Conservation (phyloP, 1,140 invertebrate species). For the Calliphora vicina region DNA sequence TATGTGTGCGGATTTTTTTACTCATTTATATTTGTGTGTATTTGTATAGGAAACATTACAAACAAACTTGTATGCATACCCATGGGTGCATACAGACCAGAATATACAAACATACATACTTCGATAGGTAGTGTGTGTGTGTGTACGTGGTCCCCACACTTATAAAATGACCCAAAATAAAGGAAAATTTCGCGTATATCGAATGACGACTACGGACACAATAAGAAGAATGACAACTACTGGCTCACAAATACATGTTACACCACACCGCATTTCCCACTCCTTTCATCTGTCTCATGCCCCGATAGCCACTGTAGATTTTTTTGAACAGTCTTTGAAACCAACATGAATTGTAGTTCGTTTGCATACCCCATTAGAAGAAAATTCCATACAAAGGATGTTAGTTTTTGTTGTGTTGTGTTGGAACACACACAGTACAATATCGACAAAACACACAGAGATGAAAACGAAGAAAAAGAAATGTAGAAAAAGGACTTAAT, state of each 20-base stretch:
- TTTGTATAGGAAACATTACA: neutral
- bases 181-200: conserved; percentile 37
- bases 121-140: neutral
- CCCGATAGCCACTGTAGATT: neutral
- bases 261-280: neutral
- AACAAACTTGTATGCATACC: neutral
- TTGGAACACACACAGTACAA: neutral
- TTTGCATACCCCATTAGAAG: conserved; percentile 33
- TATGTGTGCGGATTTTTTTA: too few relatives aligned
- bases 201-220: conserved; percentile 23
- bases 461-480: conserved; percentile 4
- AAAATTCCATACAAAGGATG: conserved; percentile 20
- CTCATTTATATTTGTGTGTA: too few relatives aligned
- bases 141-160: conserved; percentile 11
- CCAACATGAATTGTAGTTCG: conserved; percentile 14
- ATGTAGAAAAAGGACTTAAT: neutral
- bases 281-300: neutral
- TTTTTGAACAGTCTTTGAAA: conserved; percentile 13
- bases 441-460: neutral
- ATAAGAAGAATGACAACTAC: conserved; percentile 4
- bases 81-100: too few relatives aligned
- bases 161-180: conserved; percentile 28
- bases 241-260: too few relatives aligned
- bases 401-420: conserved; percentile 23
- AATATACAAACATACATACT: neutral